Evolutionary conservation across 2,888 invertebrate genomes (phyloP).

Genomic region (Tinea semifulvella): DNA sequence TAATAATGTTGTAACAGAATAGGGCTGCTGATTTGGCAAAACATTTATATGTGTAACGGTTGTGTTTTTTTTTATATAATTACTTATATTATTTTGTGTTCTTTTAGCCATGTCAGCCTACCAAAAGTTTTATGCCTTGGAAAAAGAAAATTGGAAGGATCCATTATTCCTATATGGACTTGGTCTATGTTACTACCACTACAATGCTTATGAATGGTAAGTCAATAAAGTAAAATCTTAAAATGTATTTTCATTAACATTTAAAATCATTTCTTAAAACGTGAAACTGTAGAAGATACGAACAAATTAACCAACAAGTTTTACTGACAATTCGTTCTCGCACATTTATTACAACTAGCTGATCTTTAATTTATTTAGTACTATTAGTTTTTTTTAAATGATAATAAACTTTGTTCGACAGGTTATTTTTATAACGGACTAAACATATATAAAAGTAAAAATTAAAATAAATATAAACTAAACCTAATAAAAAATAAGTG

Average conservation of each 20-base stretch:
- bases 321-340: too few relatives aligned
- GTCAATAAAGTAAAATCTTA: constrained; percentile 29
- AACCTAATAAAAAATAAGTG: too few relatives aligned
- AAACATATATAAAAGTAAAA: too few relatives aligned
- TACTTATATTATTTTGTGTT: constrained; percentile 1
- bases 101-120: constrained; percentile 94
- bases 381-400: too few relatives aligned
- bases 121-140: constrained; percentile 87
- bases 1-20: too few relatives aligned
- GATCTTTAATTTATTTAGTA: too few relatives aligned
- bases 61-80: neutral
- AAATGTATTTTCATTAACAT: neutral
- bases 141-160: constrained; percentile 88
- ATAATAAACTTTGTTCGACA: too few relatives aligned
- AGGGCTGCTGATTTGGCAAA: too few relatives aligned
- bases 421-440: too few relatives aligned
- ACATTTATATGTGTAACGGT: too few relatives aligned
- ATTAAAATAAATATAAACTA: too few relatives aligned
- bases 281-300: neutral
- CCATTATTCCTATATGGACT: constrained; percentile 92
- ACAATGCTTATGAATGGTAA: constrained; percentile 95
- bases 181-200: constrained; percentile 96
- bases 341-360: too few relatives aligned
- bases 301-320: neutral
- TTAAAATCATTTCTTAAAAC: neutral